Evolutionary conservation across 1,140 invertebrate species (phyloP), one percentile per base, ranked within the genome.

Genomic region (Drosophila trapezifrons): DNA sequence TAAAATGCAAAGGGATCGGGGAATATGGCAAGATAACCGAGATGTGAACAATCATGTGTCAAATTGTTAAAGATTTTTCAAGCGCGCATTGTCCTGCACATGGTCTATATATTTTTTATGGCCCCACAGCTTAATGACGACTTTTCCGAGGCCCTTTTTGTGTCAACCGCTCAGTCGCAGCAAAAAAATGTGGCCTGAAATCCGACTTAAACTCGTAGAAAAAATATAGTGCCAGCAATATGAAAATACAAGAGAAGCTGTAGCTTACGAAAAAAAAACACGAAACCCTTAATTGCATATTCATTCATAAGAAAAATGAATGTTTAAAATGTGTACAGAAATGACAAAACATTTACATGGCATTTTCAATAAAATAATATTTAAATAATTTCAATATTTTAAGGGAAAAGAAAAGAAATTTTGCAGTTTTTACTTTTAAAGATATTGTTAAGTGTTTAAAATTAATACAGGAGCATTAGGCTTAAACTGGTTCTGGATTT

Each of bases 21-120:
- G 40, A 29, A 10, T 37, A 27, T 22, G 58, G 49, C 59, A 72
- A 82, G 75, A 83, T 78, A 82, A 49, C 69, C 43, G 40, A 69
- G 56, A 57, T 35, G 65, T 47, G 64, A 57, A 71, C 64, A 69
- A 71, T 70, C 64, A 57, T 25, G 67, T 69, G 51, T 58, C 69
- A 69, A 70, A 72, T 72, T 70, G 43, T 58, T 47, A 43, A 70
- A 70, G 65, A 64, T 32, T 40, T 67, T 71, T 32, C 32, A 29
- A 45, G 27, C 65, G 60, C 49, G 29, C 46, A 66, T 66, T 66
- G 56, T 66, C 56, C 58, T 7, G 43, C 32, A 40, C 7, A 29
- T 29, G 43, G 40, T 47, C 42, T 62, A 66, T 65, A 62, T 65
- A 37, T 65, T 65, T 65, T 65, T 65, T 37, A 46, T 66, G 63